Base-by-base conservation (phyloP, 2,113 vertebrate species). In the Uropsilus gracilis region DNA sequence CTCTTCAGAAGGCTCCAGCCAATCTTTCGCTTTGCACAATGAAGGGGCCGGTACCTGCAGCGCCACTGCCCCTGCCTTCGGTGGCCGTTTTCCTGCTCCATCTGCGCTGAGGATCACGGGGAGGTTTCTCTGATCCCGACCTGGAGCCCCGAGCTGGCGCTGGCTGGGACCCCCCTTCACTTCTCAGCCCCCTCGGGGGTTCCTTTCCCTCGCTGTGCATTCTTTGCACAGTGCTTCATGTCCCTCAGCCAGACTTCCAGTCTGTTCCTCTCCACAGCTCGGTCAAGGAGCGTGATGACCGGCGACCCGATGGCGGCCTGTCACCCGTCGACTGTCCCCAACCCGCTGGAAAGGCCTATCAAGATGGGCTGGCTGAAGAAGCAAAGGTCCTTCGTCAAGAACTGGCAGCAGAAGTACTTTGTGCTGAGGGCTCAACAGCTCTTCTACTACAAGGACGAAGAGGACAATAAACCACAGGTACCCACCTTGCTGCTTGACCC, bases 361-460 rank as follows among this genome's bases (percentile, higher is more conserved):
- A 99, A 99, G 97, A 97, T 98, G 0, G 99, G 99, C 91, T 99
- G 99, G 99, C 98, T 99, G 94, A 99, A 99, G 97, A 99, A 99
- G 97, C 99, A 99, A 97, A 98, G 99, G 92, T 99, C 99, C 86
- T 98, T 99, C 6, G 99, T 99, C 63, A 99, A 99, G 98, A 99
- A 99, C 98, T 99, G 99, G 99, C 99, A 99, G 96, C 98, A 99
- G 68, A 97, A 98, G 6, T 99, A 99, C 98, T 99, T 99, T 34
- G 99, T 99, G 90, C 98, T 99, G 18, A 98, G 97, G 94, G 99
- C 99, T 0, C 99, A 98, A 95, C 98, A 98, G 0, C 98, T 99
- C 42, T 99, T 95, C 85, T 99, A 99, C 97, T 99, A 99, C 98
- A 99, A 99, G 95, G 99, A 99, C 0, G 99, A 99, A 93, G 99